Percentiles rank a stretch among this genome's conserved stretches.
Evolutionary conservation across 2,888 invertebrate species (phyloP).

Genomic region (Drosophila nigricruria): DNA sequence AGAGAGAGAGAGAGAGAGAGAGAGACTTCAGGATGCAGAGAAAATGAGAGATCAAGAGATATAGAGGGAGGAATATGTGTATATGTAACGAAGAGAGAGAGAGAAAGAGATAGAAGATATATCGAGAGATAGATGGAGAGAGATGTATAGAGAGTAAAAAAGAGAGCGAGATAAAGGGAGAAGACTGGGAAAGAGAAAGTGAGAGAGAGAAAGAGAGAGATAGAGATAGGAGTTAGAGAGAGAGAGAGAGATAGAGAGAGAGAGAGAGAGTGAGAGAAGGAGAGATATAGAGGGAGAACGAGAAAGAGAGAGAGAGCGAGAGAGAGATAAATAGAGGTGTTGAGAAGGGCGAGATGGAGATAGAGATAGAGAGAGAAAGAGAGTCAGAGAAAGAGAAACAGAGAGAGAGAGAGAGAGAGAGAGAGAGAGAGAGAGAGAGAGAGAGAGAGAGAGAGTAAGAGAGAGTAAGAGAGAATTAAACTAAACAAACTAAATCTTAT

Average conservation of each 20-base stretch:
- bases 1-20: not conserved
- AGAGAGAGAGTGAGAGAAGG: not conserved
- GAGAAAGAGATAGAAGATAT: not conserved
- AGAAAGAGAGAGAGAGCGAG: not conserved
- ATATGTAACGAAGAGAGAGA: not conserved
- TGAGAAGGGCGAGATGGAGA: not conserved
- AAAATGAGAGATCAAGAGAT: not conserved
- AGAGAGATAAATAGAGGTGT: not conserved
- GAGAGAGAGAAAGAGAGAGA: not conserved
- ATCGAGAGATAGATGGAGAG: not conserved
- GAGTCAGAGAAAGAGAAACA: not conserved
- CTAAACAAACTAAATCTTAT: no score
- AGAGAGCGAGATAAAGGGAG: not conserved
- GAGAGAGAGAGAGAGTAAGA: not conserved
- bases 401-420: not conserved
- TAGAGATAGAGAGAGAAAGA: not conserved
- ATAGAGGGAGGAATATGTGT: not conserved
- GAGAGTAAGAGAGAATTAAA: no score
- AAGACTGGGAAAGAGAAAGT: not conserved
- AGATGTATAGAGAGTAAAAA: not conserved
- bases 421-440: not conserved
- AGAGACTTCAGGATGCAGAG: not conserved
- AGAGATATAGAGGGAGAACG: not conserved
- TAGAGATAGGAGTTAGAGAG: not conserved
- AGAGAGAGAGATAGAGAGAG: not conserved